These are phyloP conservation scores for Verasper variegatus DNA, from an alignment of 2,113 vertebrate species.

Conservation along the genomic window DNA sequence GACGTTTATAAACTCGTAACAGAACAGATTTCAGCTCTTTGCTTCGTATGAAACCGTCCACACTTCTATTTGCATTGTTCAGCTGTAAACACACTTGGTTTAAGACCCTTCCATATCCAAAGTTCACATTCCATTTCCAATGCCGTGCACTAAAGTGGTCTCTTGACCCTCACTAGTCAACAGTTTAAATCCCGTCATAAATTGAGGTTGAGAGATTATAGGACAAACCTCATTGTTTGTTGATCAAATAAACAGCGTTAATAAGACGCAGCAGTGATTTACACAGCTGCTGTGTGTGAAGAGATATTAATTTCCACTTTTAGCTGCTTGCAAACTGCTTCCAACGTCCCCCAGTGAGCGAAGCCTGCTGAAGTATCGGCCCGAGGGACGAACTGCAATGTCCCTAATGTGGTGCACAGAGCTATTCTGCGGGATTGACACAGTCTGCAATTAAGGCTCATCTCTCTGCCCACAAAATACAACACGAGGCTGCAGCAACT, in stretches of 20 bases:
- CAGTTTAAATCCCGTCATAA: conserved; percentile 55
- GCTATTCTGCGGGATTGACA: conserved; percentile 45
- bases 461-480: conserved; percentile 52
- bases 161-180: conserved; percentile 27
- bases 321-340: conserved; percentile 25
- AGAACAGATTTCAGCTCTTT: neutral
- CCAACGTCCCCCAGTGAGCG: conserved; percentile 35
- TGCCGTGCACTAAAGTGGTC: conserved; percentile 2
- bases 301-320: conserved; percentile 50
- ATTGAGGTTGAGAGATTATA: conserved; percentile 47
- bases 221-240: conserved; percentile 22
- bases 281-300: conserved; percentile 40
- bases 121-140: neutral
- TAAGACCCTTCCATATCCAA: conserved; percentile 8
- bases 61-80: neutral
- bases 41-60: neutral
- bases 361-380: conserved; percentile 48
- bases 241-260: conserved; percentile 60
- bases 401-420: conserved; percentile 50
- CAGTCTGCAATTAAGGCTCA: conserved; percentile 47
- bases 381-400: conserved; percentile 23
- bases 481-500: conserved; percentile 41
- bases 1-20: neutral
- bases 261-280: conserved; percentile 54
- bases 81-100: conserved; percentile 14